phyloP scores from a whole-genome alignment of 2,888 invertebrate species.

The Callyntrura sp. region DNA sequence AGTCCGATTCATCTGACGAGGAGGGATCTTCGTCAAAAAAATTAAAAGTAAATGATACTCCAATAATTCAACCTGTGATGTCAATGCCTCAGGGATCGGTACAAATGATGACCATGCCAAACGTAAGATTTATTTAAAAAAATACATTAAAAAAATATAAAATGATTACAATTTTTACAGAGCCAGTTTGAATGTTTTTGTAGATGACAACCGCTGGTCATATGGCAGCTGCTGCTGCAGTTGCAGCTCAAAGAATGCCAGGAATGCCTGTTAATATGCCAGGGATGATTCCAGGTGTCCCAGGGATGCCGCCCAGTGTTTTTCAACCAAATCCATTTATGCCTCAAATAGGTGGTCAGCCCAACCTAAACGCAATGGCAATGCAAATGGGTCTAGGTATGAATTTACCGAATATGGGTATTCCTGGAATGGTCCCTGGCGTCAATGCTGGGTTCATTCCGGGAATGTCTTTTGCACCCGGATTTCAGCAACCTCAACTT shows the following conservation, averaged over 20 bases:
- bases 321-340: constrained; percentile 77
- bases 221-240: constrained; percentile 89
- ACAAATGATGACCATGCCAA: constrained; percentile 73
- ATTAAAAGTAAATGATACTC: constrained; percentile 74
- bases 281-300: constrained; percentile 75
- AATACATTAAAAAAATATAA: no score
- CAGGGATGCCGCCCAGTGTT: constrained; percentile 70
- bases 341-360: constrained; percentile 67
- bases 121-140: constrained; percentile 58
- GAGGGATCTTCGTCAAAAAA: constrained; percentile 80
- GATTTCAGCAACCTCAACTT: constrained; percentile 77
- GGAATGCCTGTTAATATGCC: constrained; percentile 77
- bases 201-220: constrained; percentile 71
- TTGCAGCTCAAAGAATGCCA: constrained; percentile 78
- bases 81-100: constrained; percentile 71
- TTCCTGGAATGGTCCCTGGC: constrained; percentile 77
- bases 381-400: constrained; percentile 81
- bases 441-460: constrained; percentile 72
- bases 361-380: constrained; percentile 75
- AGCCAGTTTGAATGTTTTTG: no score
- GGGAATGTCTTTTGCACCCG: constrained; percentile 86
- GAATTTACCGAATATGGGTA: constrained; percentile 79
- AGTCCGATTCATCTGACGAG: constrained; percentile 84
- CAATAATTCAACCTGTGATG: constrained; percentile 75
- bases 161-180: no score